Percentiles rank a stretch among this genome's conserved stretches.
Conservation (phyloP, 2,797 vertebrate species). For the Molothrus ater region DNA sequence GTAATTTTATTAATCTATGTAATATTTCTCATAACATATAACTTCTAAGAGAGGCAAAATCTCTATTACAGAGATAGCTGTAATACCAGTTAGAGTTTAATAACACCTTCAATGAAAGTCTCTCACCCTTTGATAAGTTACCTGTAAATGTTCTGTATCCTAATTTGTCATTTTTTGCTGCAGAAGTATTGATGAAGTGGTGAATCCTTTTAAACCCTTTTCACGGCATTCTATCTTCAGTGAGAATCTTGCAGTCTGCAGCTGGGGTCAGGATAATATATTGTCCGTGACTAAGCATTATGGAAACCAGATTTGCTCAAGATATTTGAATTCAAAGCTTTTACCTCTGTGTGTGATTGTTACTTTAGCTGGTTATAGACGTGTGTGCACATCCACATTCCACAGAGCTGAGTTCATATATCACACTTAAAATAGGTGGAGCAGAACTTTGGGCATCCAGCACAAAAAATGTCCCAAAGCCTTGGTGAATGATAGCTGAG, state of each 20-base stretch:
- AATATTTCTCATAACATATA: background rate
- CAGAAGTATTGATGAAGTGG: background rate
- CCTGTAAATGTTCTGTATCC: background rate
- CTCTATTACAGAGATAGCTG: background rate
- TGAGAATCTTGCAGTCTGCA: background rate
- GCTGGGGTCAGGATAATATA: background rate
- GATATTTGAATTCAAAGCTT: background rate
- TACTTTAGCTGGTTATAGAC: background rate
- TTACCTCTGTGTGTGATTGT: background rate
- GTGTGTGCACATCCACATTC: background rate
- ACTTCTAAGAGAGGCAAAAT: background rate
- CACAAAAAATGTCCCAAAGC: background rate
- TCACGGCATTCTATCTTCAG: background rate
- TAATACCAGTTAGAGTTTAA: background rate
- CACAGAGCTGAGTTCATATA: background rate
- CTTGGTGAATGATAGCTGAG: background rate
- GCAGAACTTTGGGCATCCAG: background rate
- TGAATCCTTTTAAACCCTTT: background rate
- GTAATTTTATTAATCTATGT: background rate
- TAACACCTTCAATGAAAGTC: background rate
- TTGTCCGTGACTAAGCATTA: background rate
- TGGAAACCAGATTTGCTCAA: background rate
- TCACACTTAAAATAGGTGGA: background rate
- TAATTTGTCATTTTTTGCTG: background rate
- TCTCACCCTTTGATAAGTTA: background rate